Conservation (phyloP, 1,140 invertebrate genomes). For the Orussus abietinus region DNA sequence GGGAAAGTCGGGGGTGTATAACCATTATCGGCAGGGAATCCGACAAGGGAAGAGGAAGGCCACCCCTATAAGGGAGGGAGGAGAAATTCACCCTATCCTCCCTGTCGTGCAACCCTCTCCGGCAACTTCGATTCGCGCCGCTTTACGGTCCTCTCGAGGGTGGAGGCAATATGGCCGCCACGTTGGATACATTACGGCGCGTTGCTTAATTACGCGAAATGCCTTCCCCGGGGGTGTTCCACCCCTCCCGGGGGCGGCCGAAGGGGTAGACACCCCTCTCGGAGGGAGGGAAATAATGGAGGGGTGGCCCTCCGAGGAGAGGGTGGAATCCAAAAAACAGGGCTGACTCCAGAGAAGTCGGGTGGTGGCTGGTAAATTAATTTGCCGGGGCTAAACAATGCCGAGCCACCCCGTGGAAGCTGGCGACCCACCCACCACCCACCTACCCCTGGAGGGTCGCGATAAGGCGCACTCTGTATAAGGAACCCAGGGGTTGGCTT, state of each 20-base stretch:
- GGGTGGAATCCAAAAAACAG: no score
- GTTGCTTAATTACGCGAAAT: constrained; percentile 46
- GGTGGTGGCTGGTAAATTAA: constrained; percentile 14
- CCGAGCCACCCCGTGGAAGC: no score
- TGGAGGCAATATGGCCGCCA: constrained; percentile 38
- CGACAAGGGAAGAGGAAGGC: no score
- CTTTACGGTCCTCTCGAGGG: constrained; percentile 8
- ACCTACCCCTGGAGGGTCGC: no score
- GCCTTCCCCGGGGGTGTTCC: constrained; percentile 29
- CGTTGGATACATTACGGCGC: constrained; percentile 37
- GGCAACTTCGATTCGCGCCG: constrained; percentile 11
- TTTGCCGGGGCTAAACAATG: constrained; percentile 20
- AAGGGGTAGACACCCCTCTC: not conserved
- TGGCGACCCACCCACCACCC: no score
- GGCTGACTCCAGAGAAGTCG: not conserved
- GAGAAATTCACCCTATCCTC: not conserved
- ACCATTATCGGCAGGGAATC: no score
- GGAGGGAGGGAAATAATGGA: constrained; percentile 1
- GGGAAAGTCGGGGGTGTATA: no score
- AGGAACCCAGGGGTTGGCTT: no score
- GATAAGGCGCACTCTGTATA: no score
- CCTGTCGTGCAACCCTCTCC: not conserved
- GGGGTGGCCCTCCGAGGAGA: constrained; percentile 12
- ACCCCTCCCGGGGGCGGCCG: no score
- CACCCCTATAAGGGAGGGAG: not conserved